These are phyloP conservation scores for Chamaea fasciata DNA, from an alignment of 2,113 vertebrate species.

Conservation along the genomic window DNA sequence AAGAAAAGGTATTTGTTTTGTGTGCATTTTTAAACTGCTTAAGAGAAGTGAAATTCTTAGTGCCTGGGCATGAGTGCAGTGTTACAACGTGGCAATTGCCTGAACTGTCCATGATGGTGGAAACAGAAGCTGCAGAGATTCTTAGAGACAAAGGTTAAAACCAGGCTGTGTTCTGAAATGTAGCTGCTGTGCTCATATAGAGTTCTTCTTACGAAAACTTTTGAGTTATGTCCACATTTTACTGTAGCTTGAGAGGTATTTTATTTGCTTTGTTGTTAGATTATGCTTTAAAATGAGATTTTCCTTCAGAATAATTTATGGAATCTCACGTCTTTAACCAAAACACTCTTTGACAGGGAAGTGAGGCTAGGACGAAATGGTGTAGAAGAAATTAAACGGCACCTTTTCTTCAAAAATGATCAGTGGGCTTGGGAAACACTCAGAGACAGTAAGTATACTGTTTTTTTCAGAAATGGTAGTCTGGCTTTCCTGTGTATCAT, in stretches of 20 bases:
- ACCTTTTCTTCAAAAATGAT: slow-evolving; percentile 98
- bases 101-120: not conserved
- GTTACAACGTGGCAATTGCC: not conserved
- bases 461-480: not conserved
- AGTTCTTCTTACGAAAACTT: not conserved
- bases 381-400: slow-evolving; percentile 95
- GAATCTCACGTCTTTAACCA: not conserved
- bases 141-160: not conserved
- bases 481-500: not conserved
- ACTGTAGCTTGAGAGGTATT: not conserved
- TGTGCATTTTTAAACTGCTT: not conserved
- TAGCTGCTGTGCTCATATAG: not conserved
- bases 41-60: not conserved
- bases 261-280: not conserved
- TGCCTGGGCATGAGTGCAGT: not conserved
- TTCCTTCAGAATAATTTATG: not conserved
- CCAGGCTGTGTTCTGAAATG: not conserved
- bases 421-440: slow-evolving; percentile 98
- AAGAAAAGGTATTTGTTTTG: not conserved
- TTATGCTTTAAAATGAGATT: not conserved
- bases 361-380: slow-evolving; percentile 93
- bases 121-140: not conserved
- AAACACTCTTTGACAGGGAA: slow-evolving; percentile 75
- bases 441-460: slow-evolving; percentile 86
- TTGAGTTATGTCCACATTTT: not conserved